phyloP scores from a whole-genome alignment of 2,113 vertebrate species.

The Hymenochirus boettgeri region DNA sequence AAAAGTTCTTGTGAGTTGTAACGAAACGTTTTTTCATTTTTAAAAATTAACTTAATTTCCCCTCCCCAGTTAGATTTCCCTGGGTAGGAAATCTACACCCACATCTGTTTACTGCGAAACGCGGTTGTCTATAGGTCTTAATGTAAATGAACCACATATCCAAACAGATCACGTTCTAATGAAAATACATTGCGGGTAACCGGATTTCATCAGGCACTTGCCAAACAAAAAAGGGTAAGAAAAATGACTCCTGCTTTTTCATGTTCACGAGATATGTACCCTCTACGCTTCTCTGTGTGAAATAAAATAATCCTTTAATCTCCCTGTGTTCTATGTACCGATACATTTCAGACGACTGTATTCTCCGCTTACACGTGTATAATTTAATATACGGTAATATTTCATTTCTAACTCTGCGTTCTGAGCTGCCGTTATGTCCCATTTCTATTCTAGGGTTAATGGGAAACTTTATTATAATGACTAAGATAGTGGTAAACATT shows the following conservation, averaged over 20 bases:
- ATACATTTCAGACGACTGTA: not conserved
- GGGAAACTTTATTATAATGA: no score
- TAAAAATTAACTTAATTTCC: not conserved
- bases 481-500: no score
- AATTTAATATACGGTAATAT: not conserved
- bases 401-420: not conserved
- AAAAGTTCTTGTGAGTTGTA: no score
- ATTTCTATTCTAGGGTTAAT: no score
- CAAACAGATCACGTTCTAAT: conserved; percentile 34
- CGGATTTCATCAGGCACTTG: conserved; percentile 19
- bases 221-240: conserved; percentile 23
- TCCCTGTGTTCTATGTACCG: not conserved
- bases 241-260: not conserved
- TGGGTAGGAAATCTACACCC: not conserved
- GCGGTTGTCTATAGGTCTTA: not conserved
- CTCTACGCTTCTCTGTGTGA: not conserved
- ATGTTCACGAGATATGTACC: conserved; percentile 3
- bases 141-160: conserved; percentile 6
- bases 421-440: no score
- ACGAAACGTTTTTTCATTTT: no score
- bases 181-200: conserved; percentile 31
- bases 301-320: not conserved
- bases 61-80: not conserved
- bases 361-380: not conserved
- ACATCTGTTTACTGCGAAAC: not conserved